phyloP scores from a whole-genome alignment of 2,888 invertebrate species.

The Aproaerema taeniolella region DNA sequence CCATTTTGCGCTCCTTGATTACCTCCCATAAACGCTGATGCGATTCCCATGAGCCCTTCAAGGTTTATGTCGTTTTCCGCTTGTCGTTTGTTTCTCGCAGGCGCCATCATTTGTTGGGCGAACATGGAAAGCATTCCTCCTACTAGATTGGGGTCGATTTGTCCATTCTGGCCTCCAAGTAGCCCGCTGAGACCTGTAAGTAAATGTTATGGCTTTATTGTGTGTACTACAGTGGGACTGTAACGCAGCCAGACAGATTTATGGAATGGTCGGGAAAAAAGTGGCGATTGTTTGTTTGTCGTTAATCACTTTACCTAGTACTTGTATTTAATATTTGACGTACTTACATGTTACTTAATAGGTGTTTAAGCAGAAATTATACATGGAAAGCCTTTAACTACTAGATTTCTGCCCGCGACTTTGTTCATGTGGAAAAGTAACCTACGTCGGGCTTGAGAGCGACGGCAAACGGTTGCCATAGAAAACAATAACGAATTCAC shows the following conservation, averaged over 20 bases:
- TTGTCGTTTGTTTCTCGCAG: constrained; percentile 39
- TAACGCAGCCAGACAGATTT: not conserved
- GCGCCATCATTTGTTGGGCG: constrained; percentile 52
- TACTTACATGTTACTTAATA: too few species aligned
- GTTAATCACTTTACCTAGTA: too few species aligned
- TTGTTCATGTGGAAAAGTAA: too few species aligned
- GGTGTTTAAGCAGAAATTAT: too few species aligned
- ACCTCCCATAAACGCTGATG: constrained; percentile 70
- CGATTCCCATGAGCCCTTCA: constrained; percentile 72
- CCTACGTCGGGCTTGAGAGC: too few species aligned
- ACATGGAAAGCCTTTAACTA: too few species aligned
- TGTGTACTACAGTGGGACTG: not conserved
- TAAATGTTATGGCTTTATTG: constrained; percentile 5
- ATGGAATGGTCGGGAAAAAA: too few species aligned
- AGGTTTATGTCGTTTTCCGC: constrained; percentile 64
- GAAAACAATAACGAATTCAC: too few species aligned
- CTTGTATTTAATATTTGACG: too few species aligned
- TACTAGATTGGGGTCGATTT: constrained; percentile 76
- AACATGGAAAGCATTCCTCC: constrained; percentile 66
- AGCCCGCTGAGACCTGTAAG: constrained; percentile 68
- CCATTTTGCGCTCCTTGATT: constrained; percentile 42
- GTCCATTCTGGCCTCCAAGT: constrained; percentile 76
- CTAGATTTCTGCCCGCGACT: too few species aligned
- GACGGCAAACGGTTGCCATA: too few species aligned
- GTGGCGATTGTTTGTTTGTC: too few species aligned